Evolutionary conservation across 2,888 invertebrate species (phyloP), one percentile per base, ranked within the genome.

Genomic region (Diogma glabrata): DNA sequence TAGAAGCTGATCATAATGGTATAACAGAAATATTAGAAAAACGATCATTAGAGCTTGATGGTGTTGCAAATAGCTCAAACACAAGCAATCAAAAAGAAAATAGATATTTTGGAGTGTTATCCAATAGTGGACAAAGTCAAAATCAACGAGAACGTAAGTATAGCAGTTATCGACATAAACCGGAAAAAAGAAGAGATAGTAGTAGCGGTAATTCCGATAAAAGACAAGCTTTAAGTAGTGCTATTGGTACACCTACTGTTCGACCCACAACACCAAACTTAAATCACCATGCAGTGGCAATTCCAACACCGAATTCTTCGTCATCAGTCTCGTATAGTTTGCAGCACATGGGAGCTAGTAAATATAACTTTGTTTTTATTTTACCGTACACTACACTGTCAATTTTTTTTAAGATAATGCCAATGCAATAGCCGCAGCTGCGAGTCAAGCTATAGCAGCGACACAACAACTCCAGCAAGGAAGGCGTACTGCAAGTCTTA

Each of bases 1-100:
- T 99, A 53, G 99, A 99, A 71, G 97, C 97, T 1, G 99, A 99
- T 69, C 93, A 96, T 74, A 91, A 95, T 60, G 97, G 97, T 3
- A 94, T 96, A 51, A 97, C 97, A 1, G 96, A 96, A 72, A 76
- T 91, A 47, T 70, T 97, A 56, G 96, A 97, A 72, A 92, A 93
- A 70, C 75, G 94, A 40, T 94, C 94, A 0, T 71, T 94, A 49
- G 95, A 95, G 63, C 73, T 94, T 53, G 95, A 95, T 69, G 81
- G 76, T 51, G 66, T 64, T 19, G 64, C 61, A 36, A 64, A 62
- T 2, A 63, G 81, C 17, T 72, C 76, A 6, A 74, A 58, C 66
- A 75, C 54, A 68, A 81, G 80, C 60, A 84, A 83, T 67, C 88
- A 89, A 61, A 90, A 91, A 67, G 90, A 90, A 64, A 90, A 85